These are phyloP conservation scores for Nerophis lumbriciformis DNA, from an alignment of 2,113 vertebrate genomes.

Conservation along the genomic window DNA sequence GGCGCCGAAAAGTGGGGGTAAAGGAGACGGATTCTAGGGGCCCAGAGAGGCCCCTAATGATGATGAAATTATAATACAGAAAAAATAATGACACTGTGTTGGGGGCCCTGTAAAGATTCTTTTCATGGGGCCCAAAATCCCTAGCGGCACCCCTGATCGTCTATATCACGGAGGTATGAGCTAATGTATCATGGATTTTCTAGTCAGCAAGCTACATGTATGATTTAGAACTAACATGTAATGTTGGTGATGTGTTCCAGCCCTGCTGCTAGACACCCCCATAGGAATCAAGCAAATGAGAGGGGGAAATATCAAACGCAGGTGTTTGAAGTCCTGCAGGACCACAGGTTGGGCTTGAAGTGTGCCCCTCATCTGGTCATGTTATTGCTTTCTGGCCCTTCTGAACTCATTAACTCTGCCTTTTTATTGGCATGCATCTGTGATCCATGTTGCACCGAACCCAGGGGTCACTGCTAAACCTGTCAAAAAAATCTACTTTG, in stretches of 20 bases:
- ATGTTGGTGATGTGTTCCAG: neutral
- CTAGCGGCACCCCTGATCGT: too few relatives aligned
- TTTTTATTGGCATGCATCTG: constrained; percentile 54
- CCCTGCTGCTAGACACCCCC: constrained; percentile 27
- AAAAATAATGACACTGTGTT: too few relatives aligned
- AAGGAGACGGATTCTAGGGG: too few relatives aligned
- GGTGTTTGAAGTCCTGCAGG: constrained; percentile 39
- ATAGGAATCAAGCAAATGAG: constrained; percentile 44
- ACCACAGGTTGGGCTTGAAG: constrained; percentile 27
- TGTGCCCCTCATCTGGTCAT: constrained; percentile 26
- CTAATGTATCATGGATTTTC: neutral
- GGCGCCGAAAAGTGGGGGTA: too few relatives aligned
- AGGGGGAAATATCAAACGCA: constrained; percentile 47
- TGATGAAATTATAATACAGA: too few relatives aligned
- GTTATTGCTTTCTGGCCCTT: constrained; percentile 32
- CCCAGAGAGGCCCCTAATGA: too few relatives aligned
- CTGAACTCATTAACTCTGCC: constrained; percentile 36
- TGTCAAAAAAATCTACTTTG: constrained; percentile 14
- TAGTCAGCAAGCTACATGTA: constrained; percentile 3
- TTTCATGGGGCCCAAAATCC: too few relatives aligned
- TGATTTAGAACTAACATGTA: neutral
- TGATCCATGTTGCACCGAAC: constrained; percentile 22
- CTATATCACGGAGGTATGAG: neutral
- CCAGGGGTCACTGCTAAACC: constrained; percentile 29
- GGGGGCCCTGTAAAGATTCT: too few relatives aligned